Evolutionary conservation across 1,140 invertebrate species (phyloP).

Genomic region (Trichogramma pretiosum): DNA sequence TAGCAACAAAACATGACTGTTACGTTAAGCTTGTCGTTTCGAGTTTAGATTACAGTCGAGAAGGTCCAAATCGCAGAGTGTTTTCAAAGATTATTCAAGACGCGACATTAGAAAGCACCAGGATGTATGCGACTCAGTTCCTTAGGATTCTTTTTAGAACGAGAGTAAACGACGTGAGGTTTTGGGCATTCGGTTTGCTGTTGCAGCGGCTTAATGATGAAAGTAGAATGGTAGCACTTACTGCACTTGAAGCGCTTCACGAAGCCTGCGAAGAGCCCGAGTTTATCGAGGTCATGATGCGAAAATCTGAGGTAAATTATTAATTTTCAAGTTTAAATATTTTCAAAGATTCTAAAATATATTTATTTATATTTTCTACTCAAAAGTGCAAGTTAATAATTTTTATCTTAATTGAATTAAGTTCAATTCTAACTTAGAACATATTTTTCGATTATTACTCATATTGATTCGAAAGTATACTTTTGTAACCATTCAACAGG

Average conservation of each 20-base stretch:
- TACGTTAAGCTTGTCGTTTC: constrained; percentile 89
- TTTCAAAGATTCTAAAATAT: too few species aligned
- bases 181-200: constrained; percentile 76
- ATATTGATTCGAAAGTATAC: too few species aligned
- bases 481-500: too few species aligned
- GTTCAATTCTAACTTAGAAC: too few species aligned
- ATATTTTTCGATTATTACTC: too few species aligned
- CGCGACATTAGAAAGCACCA: constrained; percentile 62
- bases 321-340: too few species aligned
- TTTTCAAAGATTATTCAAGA: constrained; percentile 56
- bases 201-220: constrained; percentile 74
- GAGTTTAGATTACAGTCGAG: constrained; percentile 76
- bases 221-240: constrained; percentile 63
- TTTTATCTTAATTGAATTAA: too few species aligned
- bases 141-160: constrained; percentile 75
- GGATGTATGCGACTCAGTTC: constrained; percentile 85
- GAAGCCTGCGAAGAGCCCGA: constrained; percentile 84
- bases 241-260: constrained; percentile 76
- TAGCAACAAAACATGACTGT: constrained; percentile 77
- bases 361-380: too few species aligned
- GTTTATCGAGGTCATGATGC: constrained; percentile 56
- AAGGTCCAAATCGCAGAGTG: constrained; percentile 40
- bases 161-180: constrained; percentile 43
- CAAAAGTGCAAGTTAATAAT: too few species aligned
- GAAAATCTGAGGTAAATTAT: constrained; percentile 12